Evolutionary conservation across 1,140 invertebrate species (phyloP), one percentile per base, ranked within the genome.

Genomic region (Cephus cinctus): DNA sequence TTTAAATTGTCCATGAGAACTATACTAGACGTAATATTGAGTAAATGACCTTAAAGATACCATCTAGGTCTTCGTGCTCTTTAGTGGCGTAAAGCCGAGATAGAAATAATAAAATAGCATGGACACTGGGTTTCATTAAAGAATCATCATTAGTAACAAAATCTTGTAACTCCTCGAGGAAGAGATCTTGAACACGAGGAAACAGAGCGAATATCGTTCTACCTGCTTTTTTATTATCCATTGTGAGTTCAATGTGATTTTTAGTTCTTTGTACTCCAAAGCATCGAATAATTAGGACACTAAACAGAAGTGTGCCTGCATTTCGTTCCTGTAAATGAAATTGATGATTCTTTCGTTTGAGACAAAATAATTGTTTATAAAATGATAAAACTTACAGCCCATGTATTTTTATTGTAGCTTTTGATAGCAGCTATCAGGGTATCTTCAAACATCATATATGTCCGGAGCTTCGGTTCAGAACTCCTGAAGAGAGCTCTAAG

Each of bases 231-330:
- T 82, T 83, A 73, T 96, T 95, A 51, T 90, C 84, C 12, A 83
- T 79, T 35, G 82, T 83, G 18, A 87, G 69, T 50, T 86, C 79
- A n/a, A 90, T 83, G n/a, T 80, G 74, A 68, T 89, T 84, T 47
- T 85, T 82, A 0, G 82, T 82, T 45, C 89, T 78, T 57, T 88
- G 87, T 0, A 96, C 94, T 11, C 94, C 94, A 80, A 98, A 96
- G 47, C 94, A 86, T 57, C 94, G 78, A 15, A 85, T 88, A 50
- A 96, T 84, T n/a, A 98, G 73, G 2, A 92, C 81, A 54, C 88
- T 86, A 54, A 94, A 89, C 22, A 97, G 71, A 14, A 98, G 73
- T 1, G 92, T 92, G 1, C 91, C 85, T 1, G 92, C 86, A 75
- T 98, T 98, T 42, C 91, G 79, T 69, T 89, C 86, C 86, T 89